Percentiles rank a stretch among this genome's conserved stretches.
Conservation (phyloP, 1,140 invertebrate species). For the Formica exsecta region DNA sequence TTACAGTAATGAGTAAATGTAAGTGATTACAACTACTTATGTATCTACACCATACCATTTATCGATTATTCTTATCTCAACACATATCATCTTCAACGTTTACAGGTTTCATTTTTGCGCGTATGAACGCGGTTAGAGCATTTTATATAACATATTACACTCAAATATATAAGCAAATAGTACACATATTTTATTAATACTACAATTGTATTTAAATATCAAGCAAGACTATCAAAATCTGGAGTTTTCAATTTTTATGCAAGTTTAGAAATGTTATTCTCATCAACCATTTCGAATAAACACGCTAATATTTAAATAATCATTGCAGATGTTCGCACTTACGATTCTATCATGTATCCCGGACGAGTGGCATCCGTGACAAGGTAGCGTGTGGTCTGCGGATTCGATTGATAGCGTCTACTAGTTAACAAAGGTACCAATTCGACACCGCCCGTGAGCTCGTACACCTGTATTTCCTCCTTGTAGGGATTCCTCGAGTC, state of each 20-base stretch:
- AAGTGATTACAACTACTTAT: slow-evolving; percentile 35
- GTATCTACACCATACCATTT: background rate
- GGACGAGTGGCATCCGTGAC: slow-evolving; percentile 88
- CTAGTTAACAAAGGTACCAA: slow-evolving; percentile 90
- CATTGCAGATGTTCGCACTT: slow-evolving; percentile 62
- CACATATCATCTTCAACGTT: background rate
- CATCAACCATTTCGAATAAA: slow-evolving; percentile 2
- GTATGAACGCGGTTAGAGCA: background rate
- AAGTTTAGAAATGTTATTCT: background rate
- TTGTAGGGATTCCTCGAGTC: slow-evolving; percentile 72
- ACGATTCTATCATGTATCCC: slow-evolving; percentile 81
- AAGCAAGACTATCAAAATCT: background rate
- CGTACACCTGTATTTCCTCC: slow-evolving; percentile 80
- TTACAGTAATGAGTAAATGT: slow-evolving; percentile 39
- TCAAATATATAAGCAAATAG: background rate
- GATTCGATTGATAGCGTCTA: slow-evolving; percentile 81
- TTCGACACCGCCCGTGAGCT: slow-evolving; percentile 89
- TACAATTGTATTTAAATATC: background rate
- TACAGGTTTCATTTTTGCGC: background rate
- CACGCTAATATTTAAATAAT: slow-evolving; percentile 7
- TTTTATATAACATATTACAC: background rate
- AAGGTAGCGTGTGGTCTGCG: slow-evolving; percentile 78
- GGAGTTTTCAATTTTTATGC: background rate
- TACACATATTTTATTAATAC: background rate
- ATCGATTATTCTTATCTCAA: slow-evolving; percentile 31